These are phyloP conservation scores for Microplitis manilae DNA, from an alignment of 2,888 invertebrate genomes.

Conservation along the genomic window DNA sequence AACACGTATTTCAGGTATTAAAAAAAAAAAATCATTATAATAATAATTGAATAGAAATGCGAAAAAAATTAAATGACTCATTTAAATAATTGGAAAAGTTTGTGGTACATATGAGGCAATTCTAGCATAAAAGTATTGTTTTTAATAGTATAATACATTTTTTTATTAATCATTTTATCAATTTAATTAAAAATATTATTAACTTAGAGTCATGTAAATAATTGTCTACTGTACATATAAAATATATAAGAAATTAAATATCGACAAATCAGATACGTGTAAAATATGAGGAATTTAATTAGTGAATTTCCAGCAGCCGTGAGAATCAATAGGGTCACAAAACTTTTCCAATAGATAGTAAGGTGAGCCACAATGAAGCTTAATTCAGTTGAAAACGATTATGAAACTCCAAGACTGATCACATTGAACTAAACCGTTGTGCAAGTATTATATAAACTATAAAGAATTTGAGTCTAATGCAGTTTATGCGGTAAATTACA, in stretches of 20 bases:
- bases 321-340: not conserved
- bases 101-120: too few species aligned
- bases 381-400: conserved; percentile 37
- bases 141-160: too few species aligned
- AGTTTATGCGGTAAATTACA: conserved; percentile 29
- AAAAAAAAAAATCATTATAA: too few species aligned
- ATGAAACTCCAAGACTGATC: conserved; percentile 27
- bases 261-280: not conserved
- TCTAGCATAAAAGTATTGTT: too few species aligned
- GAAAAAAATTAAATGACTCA: too few species aligned
- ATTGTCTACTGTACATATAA: too few species aligned
- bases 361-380: conserved; percentile 25
- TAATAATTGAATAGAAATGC: too few species aligned
- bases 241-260: not conserved
- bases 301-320: not conserved
- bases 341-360: conserved; percentile 40
- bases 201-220: too few species aligned
- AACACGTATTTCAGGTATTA: too few species aligned
- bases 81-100: too few species aligned
- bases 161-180: too few species aligned
- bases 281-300: not conserved
- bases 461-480: not conserved
- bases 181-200: too few species aligned
- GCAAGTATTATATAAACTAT: conserved; percentile 5
- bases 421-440: conserved; percentile 5